Evolutionary conservation across 2,113 vertebrate species (phyloP), one percentile per base, ranked within the genome.

Genomic region (Myrmophylax atrothorax): DNA sequence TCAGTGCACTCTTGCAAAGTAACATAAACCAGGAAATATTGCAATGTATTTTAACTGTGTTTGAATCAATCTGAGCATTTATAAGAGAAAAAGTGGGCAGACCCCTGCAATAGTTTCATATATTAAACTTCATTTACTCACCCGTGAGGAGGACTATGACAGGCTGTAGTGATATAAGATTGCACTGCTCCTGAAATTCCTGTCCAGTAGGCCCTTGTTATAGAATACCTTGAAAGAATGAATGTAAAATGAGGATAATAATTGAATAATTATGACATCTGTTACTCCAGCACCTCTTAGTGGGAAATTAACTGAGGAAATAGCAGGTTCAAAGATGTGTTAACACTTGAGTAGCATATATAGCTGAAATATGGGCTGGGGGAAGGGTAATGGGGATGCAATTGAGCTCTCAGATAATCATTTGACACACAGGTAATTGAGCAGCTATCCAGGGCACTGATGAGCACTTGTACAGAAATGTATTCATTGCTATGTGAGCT

Each of bases 241-340:
- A 98, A 98, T 98, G 97, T 98, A 98, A 98, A 99, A 98, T 97
- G 97, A 98, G 96, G 98, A 98, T 97, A 97, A 98, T 98, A 98
- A 98, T 98, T 98, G 98, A 98, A 98, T 99, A 99, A 99, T 99
- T 98, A 99, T 99, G 98, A 99, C 98, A 99, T 99, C 98, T 98
- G 98, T 98, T 98, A 98, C 96, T 98, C 97, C 95, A 98, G 97
- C 96, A 98, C 97, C 98, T 98, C 98, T 98, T 98, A 98, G 98
- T 97, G 97, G 97, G 98, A 98, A 98, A 99, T 98, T 98, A 99
- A 98, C 98, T 96, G 93, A 98, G 97, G 98, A 98, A 98, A 98
- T 98, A 98, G 95, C 98, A 98, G 97, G 97, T 98, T 99, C 98
- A 99, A 98, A 98, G 98, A 98, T 95, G 97, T 98, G 97, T 98